Evolutionary conservation across 2,888 invertebrate genomes (phyloP), one percentile per base, ranked within the genome.

Genomic region (Andricus quercusramuli): DNA sequence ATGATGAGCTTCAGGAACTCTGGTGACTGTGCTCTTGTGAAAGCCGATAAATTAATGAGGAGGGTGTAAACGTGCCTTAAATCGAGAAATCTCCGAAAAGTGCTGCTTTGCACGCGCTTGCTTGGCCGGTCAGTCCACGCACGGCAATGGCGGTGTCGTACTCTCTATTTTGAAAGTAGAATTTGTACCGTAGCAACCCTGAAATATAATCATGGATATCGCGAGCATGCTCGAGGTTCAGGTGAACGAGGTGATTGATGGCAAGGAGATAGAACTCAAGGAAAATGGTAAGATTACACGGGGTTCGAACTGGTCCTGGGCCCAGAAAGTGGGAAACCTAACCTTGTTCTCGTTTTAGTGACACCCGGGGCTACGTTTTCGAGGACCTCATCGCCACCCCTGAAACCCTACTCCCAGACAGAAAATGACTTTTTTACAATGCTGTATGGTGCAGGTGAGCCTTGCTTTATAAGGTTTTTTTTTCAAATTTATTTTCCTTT

Each of bases 141-240:
- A 56, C 77, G 83, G 87, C 88, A 88, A 89, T 89, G 89, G 89
- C 88, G 89, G 84, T 78, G 82, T 78, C 79, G 68, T 84, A 81
- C 78, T 79, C 79, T 83, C 80, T 86, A 83, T 88, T 89, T 89
- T 88, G 84, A 88, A 88, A 83, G 82, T 78, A 56, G n/a, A 37
- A 32, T 62, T 59, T 32, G 70, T 32, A 3, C 59, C 37, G 25
- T 78, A 70, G n/a, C 51, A 59, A 68, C 74, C 29, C 29, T 64
- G 25, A 74, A 74, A 56, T 22, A n/a, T 32, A 79, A 80, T 68
- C 37, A 92, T 92, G 92, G 92, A 92, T 82, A 91, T 92, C 76
- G 87, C 92, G 78, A 91, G 89, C 65, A 90, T 92, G 87, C 90
- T 92, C 70, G 92, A 92, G 80, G 91, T 92, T 29, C 89, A 92